Evolutionary conservation across 1,140 invertebrate species (phyloP).

Genomic region (Chironomus tepperi): DNA sequence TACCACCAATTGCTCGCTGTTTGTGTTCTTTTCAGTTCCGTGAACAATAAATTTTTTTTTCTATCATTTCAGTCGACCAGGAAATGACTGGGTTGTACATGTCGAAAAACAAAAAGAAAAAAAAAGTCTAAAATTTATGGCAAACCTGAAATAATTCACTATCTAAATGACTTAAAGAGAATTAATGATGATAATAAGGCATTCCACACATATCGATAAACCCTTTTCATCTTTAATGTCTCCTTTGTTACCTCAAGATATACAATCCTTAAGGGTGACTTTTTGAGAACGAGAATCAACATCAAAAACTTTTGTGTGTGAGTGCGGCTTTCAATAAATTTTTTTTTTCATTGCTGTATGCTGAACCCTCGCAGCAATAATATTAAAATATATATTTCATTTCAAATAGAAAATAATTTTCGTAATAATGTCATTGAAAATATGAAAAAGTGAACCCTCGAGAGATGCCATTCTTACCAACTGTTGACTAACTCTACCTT

Average conservation of each 20-base stretch:
- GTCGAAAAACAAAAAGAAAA: background rate
- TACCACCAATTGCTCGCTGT: constrained; percentile 15
- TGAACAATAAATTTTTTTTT: constrained; percentile 19
- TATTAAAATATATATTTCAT: background rate
- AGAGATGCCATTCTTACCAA: background rate
- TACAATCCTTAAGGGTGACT: background rate
- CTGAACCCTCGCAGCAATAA: background rate
- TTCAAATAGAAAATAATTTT: constrained; percentile 18
- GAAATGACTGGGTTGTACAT: background rate
- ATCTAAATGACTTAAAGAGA: background rate
- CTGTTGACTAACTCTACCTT: constrained; percentile 5
- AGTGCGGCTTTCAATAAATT: background rate
- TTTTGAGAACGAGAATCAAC: too few species aligned
- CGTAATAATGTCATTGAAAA: constrained; percentile 18
- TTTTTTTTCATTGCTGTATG: background rate
- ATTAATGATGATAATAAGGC: too few species aligned
- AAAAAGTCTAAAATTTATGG: background rate
- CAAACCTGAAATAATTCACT: background rate
- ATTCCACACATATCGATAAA: background rate
- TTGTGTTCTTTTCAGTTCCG: background rate
- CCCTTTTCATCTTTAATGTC: constrained; percentile 1
- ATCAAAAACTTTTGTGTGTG: background rate
- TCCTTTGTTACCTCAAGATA: background rate
- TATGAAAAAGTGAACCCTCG: background rate
- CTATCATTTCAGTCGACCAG: background rate